phyloP scores from a whole-genome alignment of 2,113 vertebrate species.

The Paratilapia polleni region DNA sequence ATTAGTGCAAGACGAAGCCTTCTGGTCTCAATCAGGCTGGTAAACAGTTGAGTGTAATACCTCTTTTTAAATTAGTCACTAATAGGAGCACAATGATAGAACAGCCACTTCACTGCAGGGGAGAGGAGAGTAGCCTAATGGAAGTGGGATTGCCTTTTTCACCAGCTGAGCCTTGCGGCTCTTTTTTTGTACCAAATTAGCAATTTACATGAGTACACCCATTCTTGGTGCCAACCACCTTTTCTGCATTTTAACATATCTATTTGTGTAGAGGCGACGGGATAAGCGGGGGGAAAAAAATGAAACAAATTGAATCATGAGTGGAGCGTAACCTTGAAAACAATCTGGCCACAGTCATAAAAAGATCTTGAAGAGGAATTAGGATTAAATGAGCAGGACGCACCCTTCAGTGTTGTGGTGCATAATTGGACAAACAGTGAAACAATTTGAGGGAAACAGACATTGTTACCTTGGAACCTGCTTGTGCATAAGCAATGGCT shows the following conservation, averaged over 20 bases:
- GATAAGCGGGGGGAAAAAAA: neutral
- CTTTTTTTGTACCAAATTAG: conserved; percentile 58
- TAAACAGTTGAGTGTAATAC: conserved; percentile 71
- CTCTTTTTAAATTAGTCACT: conserved; percentile 73
- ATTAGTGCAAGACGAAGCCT: conserved; percentile 59
- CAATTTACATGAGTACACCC: conserved; percentile 68
- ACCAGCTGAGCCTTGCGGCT: conserved; percentile 54
- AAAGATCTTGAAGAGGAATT: conserved; percentile 57
- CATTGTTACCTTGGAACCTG: conserved; percentile 55
- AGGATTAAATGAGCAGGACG: conserved; percentile 59
- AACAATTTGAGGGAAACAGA: conserved; percentile 30
- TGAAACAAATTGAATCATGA: conserved; percentile 44
- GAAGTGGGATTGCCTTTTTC: conserved; percentile 68
- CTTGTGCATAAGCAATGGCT: conserved; percentile 25
- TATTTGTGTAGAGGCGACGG: neutral
- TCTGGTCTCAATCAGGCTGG: conserved; percentile 66
- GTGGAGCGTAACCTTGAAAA: conserved; percentile 68
- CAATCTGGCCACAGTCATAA: conserved; percentile 54
- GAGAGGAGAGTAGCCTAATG: conserved; percentile 66
- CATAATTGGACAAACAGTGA: conserved; percentile 54
- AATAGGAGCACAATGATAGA: conserved; percentile 68
- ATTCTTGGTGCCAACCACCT: neutral
- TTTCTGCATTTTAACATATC: conserved; percentile 38
- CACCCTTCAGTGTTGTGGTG: neutral
- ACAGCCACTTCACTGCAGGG: conserved; percentile 52